A percentile compares a stretch with the other conserved stretches of the same genome.
Conservation (phyloP, 2,888 invertebrate genomes). For the Gnatocerus cornutus region DNA sequence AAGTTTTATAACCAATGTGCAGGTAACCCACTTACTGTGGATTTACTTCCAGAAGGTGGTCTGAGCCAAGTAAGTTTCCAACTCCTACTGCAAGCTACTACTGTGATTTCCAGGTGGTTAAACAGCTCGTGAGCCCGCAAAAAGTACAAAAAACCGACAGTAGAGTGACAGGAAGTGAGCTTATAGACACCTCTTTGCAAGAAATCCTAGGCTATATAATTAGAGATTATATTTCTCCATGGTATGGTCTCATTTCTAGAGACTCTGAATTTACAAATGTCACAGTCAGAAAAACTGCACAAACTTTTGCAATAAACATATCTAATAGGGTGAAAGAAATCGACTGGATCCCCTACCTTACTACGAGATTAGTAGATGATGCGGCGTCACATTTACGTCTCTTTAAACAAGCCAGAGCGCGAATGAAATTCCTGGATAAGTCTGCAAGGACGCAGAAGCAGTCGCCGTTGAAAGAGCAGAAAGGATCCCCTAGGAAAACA, state of each 20-base stretch:
- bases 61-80: conserved; percentile 60
- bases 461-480: conserved; percentile 66
- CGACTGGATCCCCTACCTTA: conserved; percentile 92
- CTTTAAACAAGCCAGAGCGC: conserved; percentile 84
- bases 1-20: conserved; percentile 66
- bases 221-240: conserved; percentile 86
- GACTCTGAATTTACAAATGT: conserved; percentile 84
- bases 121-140: conserved; percentile 64
- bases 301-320: conserved; percentile 81
- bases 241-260: conserved; percentile 80
- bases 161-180: conserved; percentile 87
- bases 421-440: conserved; percentile 65
- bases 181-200: conserved; percentile 90
- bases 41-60: conserved; percentile 68
- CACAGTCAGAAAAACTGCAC: conserved; percentile 78
- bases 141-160: conserved; percentile 71
- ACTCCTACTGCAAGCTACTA: too few species aligned
- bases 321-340: conserved; percentile 86
- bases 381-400: conserved; percentile 91
- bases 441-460: conserved; percentile 61
- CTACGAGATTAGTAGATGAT: conserved; percentile 91
- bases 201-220: conserved; percentile 87
- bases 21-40: conserved; percentile 66
- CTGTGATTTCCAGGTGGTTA: conserved; percentile 59
- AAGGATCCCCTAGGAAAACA: conserved; percentile 66